Conservation (phyloP, 2,888 invertebrate species). For the Drosophila subquinaria region DNA sequence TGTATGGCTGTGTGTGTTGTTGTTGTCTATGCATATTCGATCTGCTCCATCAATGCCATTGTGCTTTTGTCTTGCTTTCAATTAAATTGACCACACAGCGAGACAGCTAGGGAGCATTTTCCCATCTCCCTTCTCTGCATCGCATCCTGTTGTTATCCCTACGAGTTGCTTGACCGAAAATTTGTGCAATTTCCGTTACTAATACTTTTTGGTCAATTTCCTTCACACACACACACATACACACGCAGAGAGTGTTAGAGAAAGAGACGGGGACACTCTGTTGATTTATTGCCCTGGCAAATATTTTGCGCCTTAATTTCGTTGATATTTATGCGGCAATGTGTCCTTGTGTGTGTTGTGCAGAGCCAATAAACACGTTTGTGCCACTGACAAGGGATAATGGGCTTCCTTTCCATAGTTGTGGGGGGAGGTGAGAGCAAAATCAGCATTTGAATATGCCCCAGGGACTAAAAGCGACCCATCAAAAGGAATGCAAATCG, state of each 20-base stretch:
- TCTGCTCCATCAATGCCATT: constrained; percentile 74
- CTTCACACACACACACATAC: constrained; percentile 48
- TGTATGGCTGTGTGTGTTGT: constrained; percentile 12
- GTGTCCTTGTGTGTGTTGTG: constrained; percentile 56
- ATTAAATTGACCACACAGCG: constrained; percentile 70
- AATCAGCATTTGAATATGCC: constrained; percentile 79
- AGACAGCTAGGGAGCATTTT: constrained; percentile 21
- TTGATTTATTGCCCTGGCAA: constrained; percentile 65
- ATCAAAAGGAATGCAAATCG: constrained; percentile 77
- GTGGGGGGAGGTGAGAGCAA: constrained; percentile 11
- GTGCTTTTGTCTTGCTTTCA: constrained; percentile 72
- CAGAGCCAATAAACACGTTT: constrained; percentile 77
- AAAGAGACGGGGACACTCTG: constrained; percentile 14
- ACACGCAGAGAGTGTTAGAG: background rate
- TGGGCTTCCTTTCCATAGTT: constrained; percentile 62
- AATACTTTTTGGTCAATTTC: constrained; percentile 80
- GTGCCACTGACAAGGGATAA: constrained; percentile 82
- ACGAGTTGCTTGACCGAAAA: constrained; percentile 61
- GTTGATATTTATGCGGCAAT: constrained; percentile 80
- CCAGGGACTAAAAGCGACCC: constrained; percentile 54
- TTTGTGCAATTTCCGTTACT: constrained; percentile 80
- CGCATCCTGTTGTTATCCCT: constrained; percentile 24
- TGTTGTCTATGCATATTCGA: constrained; percentile 68
- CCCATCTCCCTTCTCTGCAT: background rate
- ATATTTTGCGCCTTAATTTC: constrained; percentile 75